Conservation (phyloP, 2,888 invertebrate species). For the Boloria selene region DNA sequence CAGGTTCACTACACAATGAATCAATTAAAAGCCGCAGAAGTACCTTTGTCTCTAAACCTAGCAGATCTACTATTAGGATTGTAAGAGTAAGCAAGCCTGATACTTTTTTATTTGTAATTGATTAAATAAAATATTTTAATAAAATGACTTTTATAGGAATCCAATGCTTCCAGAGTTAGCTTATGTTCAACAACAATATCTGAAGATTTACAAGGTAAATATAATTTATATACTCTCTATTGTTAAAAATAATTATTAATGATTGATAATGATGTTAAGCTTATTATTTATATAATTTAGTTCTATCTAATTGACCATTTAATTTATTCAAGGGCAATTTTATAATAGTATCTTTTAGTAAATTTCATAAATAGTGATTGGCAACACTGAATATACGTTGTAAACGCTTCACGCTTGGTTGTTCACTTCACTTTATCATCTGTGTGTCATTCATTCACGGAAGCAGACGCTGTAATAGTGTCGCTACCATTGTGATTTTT, state of each 20-base stretch:
- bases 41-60: constrained; percentile 70
- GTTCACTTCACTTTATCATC: constrained; percentile 32
- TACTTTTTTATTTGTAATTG: background rate
- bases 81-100: constrained; percentile 60
- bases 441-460: constrained; percentile 60
- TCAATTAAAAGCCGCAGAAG: constrained; percentile 73
- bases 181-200: constrained; percentile 58
- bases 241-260: too few species aligned
- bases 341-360: constrained; percentile 15
- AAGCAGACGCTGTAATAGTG: constrained; percentile 66
- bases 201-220: constrained; percentile 66
- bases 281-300: background rate
- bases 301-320: background rate
- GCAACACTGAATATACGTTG: constrained; percentile 35
- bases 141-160: constrained; percentile 56
- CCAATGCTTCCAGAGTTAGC: constrained; percentile 60
- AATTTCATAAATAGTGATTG: constrained; percentile 24
- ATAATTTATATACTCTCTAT: background rate
- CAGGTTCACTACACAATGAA: constrained; percentile 77
- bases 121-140: constrained; percentile 4
- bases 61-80: constrained; percentile 69
- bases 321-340: background rate
- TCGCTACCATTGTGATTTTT: constrained; percentile 67
- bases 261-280: too few species aligned
- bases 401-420: constrained; percentile 10